Conservation (phyloP, 2,888 invertebrate species). For the Drosophila differens region DNA sequence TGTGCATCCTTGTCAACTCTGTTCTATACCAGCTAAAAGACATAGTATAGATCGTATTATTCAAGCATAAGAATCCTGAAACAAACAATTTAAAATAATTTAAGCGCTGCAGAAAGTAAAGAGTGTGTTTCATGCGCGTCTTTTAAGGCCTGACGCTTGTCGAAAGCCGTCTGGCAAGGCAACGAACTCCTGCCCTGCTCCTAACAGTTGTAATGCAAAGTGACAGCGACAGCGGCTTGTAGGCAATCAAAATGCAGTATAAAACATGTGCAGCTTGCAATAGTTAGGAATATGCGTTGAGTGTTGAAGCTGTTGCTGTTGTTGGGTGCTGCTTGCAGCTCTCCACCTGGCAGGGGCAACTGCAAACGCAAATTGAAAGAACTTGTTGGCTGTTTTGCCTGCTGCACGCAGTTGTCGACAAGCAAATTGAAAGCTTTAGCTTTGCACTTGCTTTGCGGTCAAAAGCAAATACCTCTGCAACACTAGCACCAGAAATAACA, state of each 20-base stretch:
- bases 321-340: conserved; percentile 30
- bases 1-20: not conserved
- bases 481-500: conserved; percentile 22
- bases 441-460: conserved; percentile 81
- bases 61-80: conserved; percentile 7
- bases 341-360: conserved; percentile 55
- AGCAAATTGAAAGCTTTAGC: conserved; percentile 80
- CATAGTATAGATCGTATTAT: not conserved
- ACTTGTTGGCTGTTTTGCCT: conserved; percentile 71
- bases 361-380: conserved; percentile 74
- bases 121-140: conserved; percentile 12
- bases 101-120: not conserved
- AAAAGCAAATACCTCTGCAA: conserved; percentile 62
- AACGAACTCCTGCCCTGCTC: conserved; percentile 30
- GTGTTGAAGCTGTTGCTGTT: conserved; percentile 39
- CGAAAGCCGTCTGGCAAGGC: conserved; percentile 20
- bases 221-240: conserved; percentile 75
- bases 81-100: conserved; percentile 1
- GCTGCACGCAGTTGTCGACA: conserved; percentile 66
- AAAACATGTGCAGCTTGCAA: conserved; percentile 72
- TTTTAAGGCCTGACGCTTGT: conserved; percentile 22
- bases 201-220: conserved; percentile 73
- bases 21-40: not conserved
- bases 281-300: conserved; percentile 54
- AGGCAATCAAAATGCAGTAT: conserved; percentile 78